Percentiles rank a stretch among this genome's conserved stretches.
Evolutionary conservation across 2,113 vertebrate genomes (phyloP).

Genomic region (Nothoprocta perdicaria): DNA sequence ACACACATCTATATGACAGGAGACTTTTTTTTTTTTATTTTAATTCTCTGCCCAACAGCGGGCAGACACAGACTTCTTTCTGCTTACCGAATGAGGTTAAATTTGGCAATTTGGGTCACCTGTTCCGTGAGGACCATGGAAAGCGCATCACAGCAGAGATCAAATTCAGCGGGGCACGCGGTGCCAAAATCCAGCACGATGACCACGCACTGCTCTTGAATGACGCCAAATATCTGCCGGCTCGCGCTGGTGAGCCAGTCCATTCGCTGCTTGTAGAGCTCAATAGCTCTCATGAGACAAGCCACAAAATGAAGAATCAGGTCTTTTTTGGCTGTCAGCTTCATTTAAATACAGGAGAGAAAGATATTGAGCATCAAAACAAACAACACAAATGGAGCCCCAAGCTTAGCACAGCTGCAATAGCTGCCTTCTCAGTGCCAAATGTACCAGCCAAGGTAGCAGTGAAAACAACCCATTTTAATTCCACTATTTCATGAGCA

Average conservation of each 20-base stretch:
- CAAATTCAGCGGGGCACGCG: constrained; percentile 53
- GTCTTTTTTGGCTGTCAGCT: constrained; percentile 83
- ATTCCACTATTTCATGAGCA: constrained; percentile 33
- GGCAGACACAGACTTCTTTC: not conserved
- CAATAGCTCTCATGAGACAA: constrained; percentile 66
- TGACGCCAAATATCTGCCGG: constrained; percentile 83
- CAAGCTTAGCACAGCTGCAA: constrained; percentile 61
- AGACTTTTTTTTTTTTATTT: not conserved
- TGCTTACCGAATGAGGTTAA: constrained; percentile 84
- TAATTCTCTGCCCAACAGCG: not conserved
- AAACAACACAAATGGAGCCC: constrained; percentile 51
- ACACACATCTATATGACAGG: not conserved
- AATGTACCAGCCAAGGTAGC: constrained; percentile 55
- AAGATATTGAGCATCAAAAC: constrained; percentile 52
- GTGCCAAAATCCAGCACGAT: constrained; percentile 78
- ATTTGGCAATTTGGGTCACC: constrained; percentile 75
- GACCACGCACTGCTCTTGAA: constrained; percentile 76
- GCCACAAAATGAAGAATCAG: constrained; percentile 73
- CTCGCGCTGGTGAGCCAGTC: constrained; percentile 83
- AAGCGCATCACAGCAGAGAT: constrained; percentile 72
- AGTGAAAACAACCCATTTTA: constrained; percentile 50
- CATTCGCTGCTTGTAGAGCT: constrained; percentile 75
- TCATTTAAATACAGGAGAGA: constrained; percentile 52
- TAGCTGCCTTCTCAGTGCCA: constrained; percentile 40
- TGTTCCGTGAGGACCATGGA: constrained; percentile 80